These are phyloP conservation scores for Kryptopterus vitreolus DNA, from an alignment of 2,797 vertebrate species.

Conservation along the genomic window DNA sequence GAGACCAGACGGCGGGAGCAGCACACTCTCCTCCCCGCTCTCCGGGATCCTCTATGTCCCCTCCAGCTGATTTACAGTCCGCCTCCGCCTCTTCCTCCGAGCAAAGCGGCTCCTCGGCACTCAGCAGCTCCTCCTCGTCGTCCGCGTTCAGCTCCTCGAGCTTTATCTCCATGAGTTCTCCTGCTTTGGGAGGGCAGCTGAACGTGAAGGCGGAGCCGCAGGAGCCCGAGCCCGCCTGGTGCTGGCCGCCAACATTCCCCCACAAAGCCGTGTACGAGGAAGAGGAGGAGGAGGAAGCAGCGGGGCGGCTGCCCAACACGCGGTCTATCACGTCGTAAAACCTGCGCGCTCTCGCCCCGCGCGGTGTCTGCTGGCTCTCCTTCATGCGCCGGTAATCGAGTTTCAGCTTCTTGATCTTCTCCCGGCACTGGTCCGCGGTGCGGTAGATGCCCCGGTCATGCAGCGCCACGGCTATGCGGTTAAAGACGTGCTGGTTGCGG, in stretches of 20 bases:
- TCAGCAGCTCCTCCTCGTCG: conserved; percentile 77
- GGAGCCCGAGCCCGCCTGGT: conserved; percentile 75
- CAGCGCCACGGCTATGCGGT: conserved; percentile 83
- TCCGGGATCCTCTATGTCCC: conserved; percentile 67
- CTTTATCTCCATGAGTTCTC: conserved; percentile 81
- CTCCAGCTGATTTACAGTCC: conserved; percentile 70
- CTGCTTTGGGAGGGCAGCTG: conserved; percentile 69
- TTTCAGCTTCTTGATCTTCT: conserved; percentile 97
- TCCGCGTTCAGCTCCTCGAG: conserved; percentile 82
- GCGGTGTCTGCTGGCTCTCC: conserved; percentile 81
- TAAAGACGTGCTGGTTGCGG: conserved; percentile 88
- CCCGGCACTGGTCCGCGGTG: conserved; percentile 84
- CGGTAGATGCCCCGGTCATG: conserved; percentile 84
- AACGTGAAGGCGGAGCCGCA: conserved; percentile 70
- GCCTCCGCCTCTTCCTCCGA: conserved; percentile 78
- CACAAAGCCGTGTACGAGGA: conserved; percentile 34
- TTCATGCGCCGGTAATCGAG: conserved; percentile 88
- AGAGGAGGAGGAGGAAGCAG: conserved; percentile 76
- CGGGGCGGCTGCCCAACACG: conserved; percentile 81
- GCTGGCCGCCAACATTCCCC: conserved; percentile 38
- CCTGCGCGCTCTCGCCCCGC: conserved; percentile 81
- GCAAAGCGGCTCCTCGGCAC: conserved; percentile 71
- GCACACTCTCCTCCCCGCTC: conserved; percentile 73
- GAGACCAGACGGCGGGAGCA: conserved; percentile 73
- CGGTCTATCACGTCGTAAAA: conserved; percentile 91